Evolutionary conservation across 2,113 vertebrate genomes (phyloP).

Genomic region (Sarotherodon lohbergeri): DNA sequence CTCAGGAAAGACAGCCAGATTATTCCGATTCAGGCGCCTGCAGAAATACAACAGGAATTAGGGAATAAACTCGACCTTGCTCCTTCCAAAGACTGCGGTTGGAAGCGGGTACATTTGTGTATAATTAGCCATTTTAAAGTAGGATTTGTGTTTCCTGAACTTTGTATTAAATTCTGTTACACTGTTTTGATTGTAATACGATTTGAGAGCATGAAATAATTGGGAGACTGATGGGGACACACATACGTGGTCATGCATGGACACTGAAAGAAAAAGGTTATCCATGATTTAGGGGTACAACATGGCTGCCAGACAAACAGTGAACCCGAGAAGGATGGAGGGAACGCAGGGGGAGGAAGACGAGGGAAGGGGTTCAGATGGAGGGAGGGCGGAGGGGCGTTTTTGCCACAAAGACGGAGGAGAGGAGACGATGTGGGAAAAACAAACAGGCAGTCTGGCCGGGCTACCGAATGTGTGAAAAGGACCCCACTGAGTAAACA

Average conservation of each 20-base stretch:
- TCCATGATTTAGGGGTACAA: slow-evolving; percentile 54
- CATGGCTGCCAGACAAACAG: slow-evolving; percentile 62
- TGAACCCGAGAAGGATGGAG: slow-evolving; percentile 30
- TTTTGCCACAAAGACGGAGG: slow-evolving; percentile 87
- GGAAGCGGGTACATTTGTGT: slow-evolving; percentile 4
- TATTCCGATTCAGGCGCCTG: slow-evolving; percentile 98
- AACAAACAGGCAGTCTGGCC: slow-evolving; percentile 90
- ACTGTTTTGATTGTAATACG: slow-evolving; percentile 10
- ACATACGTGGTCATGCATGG: neutral
- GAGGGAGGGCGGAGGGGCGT: neutral
- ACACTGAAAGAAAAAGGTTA: slow-evolving; percentile 1
- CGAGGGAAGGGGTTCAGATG: slow-evolving; percentile 34
- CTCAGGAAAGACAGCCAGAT: slow-evolving; percentile 93
- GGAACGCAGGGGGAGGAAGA: slow-evolving; percentile 24
- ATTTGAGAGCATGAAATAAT: neutral
- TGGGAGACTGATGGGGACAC: slow-evolving; percentile 2
- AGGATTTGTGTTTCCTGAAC: slow-evolving; percentile 21
- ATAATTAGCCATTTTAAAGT: slow-evolving; percentile 12
- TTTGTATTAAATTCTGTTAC: neutral
- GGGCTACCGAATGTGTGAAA: slow-evolving; percentile 85
- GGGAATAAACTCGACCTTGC: slow-evolving; percentile 5
- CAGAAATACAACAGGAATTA: slow-evolving; percentile 62
- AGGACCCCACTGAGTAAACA: slow-evolving; percentile 75
- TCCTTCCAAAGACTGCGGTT: slow-evolving; percentile 7
- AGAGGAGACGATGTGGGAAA: slow-evolving; percentile 95